Percentiles rank a stretch among this genome's conserved stretches.
Conservation (phyloP, 2,888 invertebrate species). For the Drosophila paracracens region DNA sequence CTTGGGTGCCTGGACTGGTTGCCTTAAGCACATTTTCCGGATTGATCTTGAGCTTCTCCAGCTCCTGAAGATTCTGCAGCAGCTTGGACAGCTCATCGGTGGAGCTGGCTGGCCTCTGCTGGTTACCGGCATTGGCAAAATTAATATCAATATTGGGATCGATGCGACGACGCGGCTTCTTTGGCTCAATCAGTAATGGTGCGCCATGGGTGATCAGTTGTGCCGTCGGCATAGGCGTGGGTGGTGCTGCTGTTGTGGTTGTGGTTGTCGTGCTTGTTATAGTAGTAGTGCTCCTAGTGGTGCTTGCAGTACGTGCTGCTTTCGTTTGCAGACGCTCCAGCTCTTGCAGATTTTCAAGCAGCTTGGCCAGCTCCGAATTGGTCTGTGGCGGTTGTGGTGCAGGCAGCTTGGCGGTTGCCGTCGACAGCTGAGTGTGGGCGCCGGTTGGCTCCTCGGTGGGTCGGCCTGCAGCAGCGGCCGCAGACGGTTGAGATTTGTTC, state of each 20-base stretch:
- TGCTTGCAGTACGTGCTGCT: slow-evolving; percentile 20
- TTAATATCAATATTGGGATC: slow-evolving; percentile 82
- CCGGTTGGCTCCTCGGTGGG: slow-evolving; percentile 68
- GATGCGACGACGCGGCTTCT: slow-evolving; percentile 80
- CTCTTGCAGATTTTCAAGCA: slow-evolving; percentile 85
- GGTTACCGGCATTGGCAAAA: slow-evolving; percentile 73
- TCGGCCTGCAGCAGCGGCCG: slow-evolving; percentile 41
- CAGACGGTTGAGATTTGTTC: slow-evolving; percentile 64
- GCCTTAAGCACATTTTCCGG: slow-evolving; percentile 75
- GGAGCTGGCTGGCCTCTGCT: slow-evolving; percentile 57
- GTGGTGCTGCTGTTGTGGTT: slow-evolving; percentile 52
- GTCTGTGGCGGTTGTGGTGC: slow-evolving; percentile 24
- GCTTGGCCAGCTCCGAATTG: slow-evolving; percentile 84
- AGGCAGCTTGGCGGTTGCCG: slow-evolving; percentile 75
- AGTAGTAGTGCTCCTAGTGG: slow-evolving; percentile 48
- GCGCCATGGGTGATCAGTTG: slow-evolving; percentile 79
- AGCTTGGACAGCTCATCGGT: slow-evolving; percentile 85
- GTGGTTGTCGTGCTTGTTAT: slow-evolving; percentile 39
- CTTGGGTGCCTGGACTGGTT: slow-evolving; percentile 31
- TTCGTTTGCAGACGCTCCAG: slow-evolving; percentile 77
- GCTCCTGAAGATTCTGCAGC: slow-evolving; percentile 85
- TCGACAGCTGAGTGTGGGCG: slow-evolving; percentile 74
- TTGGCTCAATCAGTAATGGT: slow-evolving; percentile 76
- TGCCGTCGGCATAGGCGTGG: slow-evolving; percentile 46
- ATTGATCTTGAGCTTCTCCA: slow-evolving; percentile 80